A percentile compares a stretch with the other conserved stretches of the same genome.
phyloP scores from a whole-genome alignment of 2,113 vertebrate species.

The Typhlomys cinereus region DNA sequence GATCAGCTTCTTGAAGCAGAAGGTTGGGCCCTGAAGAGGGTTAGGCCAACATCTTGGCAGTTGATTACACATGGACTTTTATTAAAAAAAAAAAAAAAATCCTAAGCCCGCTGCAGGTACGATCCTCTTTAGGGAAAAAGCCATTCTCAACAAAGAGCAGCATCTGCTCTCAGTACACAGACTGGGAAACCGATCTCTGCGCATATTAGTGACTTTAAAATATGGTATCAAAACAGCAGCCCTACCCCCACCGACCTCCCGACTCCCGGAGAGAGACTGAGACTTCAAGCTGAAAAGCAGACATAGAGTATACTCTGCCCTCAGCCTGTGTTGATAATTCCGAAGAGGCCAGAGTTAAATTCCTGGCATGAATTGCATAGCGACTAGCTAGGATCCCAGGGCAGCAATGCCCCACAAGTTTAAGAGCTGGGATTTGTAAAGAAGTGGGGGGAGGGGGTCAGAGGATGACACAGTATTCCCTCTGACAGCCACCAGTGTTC shows the following conservation, averaged over 20 bases:
- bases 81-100: too few relatives aligned
- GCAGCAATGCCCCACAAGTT: not conserved
- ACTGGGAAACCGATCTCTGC: not conserved
- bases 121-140: not conserved
- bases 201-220: not conserved
- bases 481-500: not conserved
- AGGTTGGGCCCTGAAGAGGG: not conserved
- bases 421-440: not conserved
- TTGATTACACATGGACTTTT: too few relatives aligned
- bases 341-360: not conserved
- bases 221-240: not conserved
- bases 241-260: too few relatives aligned
- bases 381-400: not conserved
- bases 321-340: conserved; percentile 23
- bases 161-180: not conserved
- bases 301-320: not conserved
- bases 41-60: not conserved
- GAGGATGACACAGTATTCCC: not conserved
- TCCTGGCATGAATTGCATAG: not conserved
- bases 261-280: not conserved
- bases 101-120: not conserved
- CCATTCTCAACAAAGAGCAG: not conserved
- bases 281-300: not conserved
- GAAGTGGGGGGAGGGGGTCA: accelerated
- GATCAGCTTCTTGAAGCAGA: conserved; percentile 18